These are phyloP conservation scores for Apostichopus japonicus DNA, from an alignment of 35 echinoderm and acorn worm species.

Conservation along the genomic window DNA sequence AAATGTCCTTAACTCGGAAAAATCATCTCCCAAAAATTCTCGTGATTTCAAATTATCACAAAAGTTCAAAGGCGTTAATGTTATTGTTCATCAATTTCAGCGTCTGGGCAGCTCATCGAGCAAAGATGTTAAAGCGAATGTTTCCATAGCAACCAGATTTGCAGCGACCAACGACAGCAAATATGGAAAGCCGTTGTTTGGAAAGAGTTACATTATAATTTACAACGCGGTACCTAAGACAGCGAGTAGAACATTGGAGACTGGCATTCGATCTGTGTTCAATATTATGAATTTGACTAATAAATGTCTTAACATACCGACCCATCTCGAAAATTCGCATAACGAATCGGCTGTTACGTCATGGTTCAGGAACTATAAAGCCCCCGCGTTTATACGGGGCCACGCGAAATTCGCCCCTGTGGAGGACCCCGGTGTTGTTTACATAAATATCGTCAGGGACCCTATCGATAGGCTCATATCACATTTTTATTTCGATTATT, in stretches of 20 bases:
- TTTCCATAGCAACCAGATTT: neutral
- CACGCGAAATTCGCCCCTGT: neutral
- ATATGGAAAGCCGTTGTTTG: constrained; percentile 10
- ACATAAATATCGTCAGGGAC: constrained; percentile 9
- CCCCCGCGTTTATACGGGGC: constrained; percentile 1
- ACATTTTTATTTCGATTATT: constrained; percentile 35
- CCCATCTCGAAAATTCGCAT: neutral
- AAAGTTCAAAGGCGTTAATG: neutral
- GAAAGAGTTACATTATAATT: neutral
- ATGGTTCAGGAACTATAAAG: neutral
- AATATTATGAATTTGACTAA: neutral
- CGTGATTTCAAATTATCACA: neutral
- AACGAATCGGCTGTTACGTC: neutral
- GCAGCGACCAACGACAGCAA: neutral
- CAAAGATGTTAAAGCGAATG: neutral
- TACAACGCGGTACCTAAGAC: constrained; percentile 32
- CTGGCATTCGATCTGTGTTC: neutral
- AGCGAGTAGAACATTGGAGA: neutral
- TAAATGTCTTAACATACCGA: constrained; percentile 5
- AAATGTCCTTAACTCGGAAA: no score
- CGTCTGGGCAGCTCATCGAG: neutral
- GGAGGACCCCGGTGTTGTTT: neutral
- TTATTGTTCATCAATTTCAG: neutral
- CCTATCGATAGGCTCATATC: neutral
- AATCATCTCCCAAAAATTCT: neutral